Evolutionary conservation across 2,797 vertebrate genomes (phyloP), one percentile per base, ranked within the genome.

Genomic region (Sebastes hubbsi): DNA sequence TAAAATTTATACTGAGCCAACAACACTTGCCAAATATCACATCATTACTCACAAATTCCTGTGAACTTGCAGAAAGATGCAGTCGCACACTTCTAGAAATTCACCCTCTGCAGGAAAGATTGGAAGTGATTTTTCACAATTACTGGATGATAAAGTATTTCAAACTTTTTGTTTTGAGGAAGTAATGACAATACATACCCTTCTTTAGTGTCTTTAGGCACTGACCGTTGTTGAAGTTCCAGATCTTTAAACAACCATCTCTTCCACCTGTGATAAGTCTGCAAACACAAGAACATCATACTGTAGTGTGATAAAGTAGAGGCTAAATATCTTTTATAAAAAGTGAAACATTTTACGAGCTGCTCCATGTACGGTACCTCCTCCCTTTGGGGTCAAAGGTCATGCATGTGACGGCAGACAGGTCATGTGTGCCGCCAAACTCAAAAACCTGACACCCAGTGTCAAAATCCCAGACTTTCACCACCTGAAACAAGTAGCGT

Each of bases 381-480:
- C 95, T 96, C 68, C 95, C 94, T 32, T 78, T 95, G 27, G 85
- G 77, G 77, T 96, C 94, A 84, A 96, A 96, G 2, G 92, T 88
- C 94, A 97, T 92, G 80, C 93, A 97, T 8, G 95, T 95, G 85
- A 96, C 88, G 58, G 88, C 89, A 74, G 91, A 87, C 27, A 80
- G 79, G 68, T 90, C 85, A 1, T 87, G 92, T 63, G 92, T 88
- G 18, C 75, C 88, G 20, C 82, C 94, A 84, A 96, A 96, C 88
- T 97, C 96, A 91, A 95, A 95, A 18, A 95, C 30, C 34, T 92
- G 89, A 67, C 73, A 91, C 54, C 95, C 95, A 6, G 82, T 96
- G 88, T 96, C 94, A 83, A 97, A 94, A 82, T 96, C 94, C 95
- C 95, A 97, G 20, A 95, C 87, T 94, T 96, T 96, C 18, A 95